phyloP scores from a whole-genome alignment of 2,888 invertebrate species.

The Conomelus anceps region DNA sequence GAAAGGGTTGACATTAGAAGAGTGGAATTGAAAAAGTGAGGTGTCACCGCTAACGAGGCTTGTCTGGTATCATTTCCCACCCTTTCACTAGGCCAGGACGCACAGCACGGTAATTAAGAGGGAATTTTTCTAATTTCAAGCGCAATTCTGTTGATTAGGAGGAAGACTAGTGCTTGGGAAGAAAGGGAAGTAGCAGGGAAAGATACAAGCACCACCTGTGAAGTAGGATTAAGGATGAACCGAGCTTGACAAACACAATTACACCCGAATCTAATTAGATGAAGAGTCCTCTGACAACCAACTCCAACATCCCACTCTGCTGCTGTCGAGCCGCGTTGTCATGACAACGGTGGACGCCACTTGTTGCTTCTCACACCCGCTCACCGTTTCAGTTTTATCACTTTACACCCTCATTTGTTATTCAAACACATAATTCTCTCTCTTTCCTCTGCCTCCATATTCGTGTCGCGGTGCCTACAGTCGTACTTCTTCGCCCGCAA shows the following conservation, averaged over 20 bases:
- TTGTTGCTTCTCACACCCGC: conserved; percentile 1
- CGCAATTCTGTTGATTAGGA: neutral
- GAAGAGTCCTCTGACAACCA: neutral
- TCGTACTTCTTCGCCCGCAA: neutral
- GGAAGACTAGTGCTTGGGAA: neutral
- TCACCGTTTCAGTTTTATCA: neutral
- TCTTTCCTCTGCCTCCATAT: neutral
- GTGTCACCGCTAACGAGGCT: neutral
- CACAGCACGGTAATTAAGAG: neutral
- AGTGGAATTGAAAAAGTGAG: neutral
- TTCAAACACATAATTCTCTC: conserved; percentile 7
- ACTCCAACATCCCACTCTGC: neutral
- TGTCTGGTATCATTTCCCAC: neutral
- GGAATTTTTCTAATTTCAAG: neutral
- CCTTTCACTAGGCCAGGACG: neutral
- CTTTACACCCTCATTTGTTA: conserved; percentile 10
- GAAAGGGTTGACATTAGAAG: neutral
- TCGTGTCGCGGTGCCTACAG: neutral
- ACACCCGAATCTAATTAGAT: conserved; percentile 10
- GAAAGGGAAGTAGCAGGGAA: neutral
- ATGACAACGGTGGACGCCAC: conserved; percentile 1
- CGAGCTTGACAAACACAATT: neutral
- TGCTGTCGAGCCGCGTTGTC: too few relatives aligned
- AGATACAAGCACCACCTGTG: neutral
- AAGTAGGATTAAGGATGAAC: neutral